phyloP scores from a whole-genome alignment of 2,113 vertebrate species.

The Calyptomena viridis region DNA sequence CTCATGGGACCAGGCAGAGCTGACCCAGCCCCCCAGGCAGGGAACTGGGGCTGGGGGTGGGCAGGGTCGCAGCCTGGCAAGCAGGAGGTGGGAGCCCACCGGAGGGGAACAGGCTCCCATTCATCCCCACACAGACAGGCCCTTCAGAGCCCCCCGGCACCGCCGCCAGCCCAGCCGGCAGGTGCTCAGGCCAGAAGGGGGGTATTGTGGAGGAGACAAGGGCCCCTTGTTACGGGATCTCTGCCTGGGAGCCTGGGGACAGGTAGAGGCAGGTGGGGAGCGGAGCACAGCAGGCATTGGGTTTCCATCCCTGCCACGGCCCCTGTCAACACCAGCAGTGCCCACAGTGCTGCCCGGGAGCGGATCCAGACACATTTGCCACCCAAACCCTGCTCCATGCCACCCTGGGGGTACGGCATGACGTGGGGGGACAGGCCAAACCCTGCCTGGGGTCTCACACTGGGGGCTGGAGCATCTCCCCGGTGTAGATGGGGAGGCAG shows the following conservation, averaged over 20 bases:
- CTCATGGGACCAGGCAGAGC: background rate
- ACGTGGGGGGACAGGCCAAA: fast-evolving
- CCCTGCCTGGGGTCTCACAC: background rate
- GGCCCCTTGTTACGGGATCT: background rate
- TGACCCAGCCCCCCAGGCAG: background rate
- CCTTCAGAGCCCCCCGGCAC: slow-evolving; percentile 23
- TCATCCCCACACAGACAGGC: slow-evolving; percentile 28
- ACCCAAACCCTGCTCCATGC: fast-evolving
- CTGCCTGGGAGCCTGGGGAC: background rate
- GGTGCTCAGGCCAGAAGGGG: slow-evolving; percentile 17
- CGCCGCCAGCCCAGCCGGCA: background rate
- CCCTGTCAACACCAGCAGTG: background rate
- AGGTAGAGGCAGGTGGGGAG: slow-evolving; percentile 54
- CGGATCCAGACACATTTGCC: fast-evolving
- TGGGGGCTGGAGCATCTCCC: background rate
- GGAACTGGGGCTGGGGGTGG: background rate
- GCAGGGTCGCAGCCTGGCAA: background rate
- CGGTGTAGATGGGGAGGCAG: fast-evolving
- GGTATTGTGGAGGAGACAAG: slow-evolving; percentile 47
- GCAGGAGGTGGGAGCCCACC: slow-evolving; percentile 41
- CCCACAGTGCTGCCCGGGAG: background rate
- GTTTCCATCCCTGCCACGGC: background rate
- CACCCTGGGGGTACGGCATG: fast-evolving
- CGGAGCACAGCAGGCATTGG: fast-evolving
- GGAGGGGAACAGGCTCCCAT: slow-evolving; percentile 46